Evolutionary conservation across 2,797 vertebrate genomes (phyloP).

Genomic region (Pantherophis alleghaniensis): DNA sequence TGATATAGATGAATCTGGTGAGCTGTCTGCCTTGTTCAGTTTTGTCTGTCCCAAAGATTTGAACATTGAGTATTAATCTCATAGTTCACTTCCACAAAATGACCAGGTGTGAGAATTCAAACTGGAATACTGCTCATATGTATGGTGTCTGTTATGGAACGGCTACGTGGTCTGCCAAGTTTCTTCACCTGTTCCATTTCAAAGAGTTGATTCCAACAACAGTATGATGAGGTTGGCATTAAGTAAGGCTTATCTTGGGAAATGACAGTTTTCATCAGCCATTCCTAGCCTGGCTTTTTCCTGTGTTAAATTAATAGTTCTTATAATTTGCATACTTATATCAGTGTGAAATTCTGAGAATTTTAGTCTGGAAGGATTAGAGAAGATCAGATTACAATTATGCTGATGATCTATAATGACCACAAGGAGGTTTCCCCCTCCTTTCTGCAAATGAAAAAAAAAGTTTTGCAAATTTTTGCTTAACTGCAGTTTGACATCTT

Average conservation of each 20-base stretch:
- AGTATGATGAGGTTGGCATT: neutral
- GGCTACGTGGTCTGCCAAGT: neutral
- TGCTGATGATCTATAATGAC: neutral
- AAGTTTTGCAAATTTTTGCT: neutral
- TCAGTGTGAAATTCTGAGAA: neutral
- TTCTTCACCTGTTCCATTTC: neutral
- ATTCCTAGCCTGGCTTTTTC: neutral
- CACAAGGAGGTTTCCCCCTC: neutral
- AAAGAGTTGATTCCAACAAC: neutral
- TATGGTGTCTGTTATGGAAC: neutral
- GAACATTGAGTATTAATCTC: no score
- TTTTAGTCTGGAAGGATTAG: neutral
- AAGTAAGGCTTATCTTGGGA: neutral
- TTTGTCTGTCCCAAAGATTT: neutral
- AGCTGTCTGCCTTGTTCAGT: slow-evolving; percentile 29
- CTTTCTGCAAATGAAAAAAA: neutral
- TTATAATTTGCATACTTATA: neutral
- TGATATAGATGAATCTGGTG: slow-evolving; percentile 95
- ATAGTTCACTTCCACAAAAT: neutral
- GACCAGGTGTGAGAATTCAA: neutral
- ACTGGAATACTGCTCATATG: neutral
- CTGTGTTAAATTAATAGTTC: neutral
- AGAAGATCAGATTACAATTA: neutral
- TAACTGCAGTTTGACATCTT: neutral
- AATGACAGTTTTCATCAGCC: neutral